phyloP scores from a whole-genome alignment of 1,140 invertebrate species.

The Magallana angulata region DNA sequence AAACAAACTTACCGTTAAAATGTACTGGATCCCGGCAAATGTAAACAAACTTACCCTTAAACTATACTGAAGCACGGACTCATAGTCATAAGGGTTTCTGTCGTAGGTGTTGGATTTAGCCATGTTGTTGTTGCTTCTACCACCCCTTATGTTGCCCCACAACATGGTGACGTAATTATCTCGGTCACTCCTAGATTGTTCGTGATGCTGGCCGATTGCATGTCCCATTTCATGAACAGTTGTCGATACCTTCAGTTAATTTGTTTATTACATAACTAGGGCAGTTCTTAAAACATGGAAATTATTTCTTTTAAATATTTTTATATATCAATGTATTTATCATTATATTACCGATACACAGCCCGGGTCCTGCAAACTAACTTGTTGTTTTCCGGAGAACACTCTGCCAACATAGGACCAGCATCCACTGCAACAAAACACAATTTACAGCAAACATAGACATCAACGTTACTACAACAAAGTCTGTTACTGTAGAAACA shows the following conservation, averaged over 20 bases:
- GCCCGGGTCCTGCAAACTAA: conserved; percentile 40
- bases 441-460: too few species aligned
- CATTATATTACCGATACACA: conserved; percentile 39
- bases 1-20: too few species aligned
- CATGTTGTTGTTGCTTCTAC: conserved; percentile 34
- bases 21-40: too few species aligned
- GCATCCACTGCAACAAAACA: conserved; percentile 38
- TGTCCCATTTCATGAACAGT: conserved; percentile 53
- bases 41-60: conserved; percentile 18
- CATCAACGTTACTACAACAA: too few species aligned
- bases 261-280: conserved; percentile 48
- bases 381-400: background rate
- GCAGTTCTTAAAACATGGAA: background rate
- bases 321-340: background rate
- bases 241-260: background rate
- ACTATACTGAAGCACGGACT: conserved; percentile 46
- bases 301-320: background rate
- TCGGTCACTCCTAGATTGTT: conserved; percentile 48
- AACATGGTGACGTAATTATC: conserved; percentile 46
- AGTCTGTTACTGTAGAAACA: background rate
- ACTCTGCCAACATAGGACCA: conserved; percentile 56
- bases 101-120: conserved; percentile 15
- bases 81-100: conserved; percentile 48
- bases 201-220: conserved; percentile 47
- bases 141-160: conserved; percentile 29